Evolutionary conservation across 2,888 invertebrate species (phyloP).

Genomic region (Netelia fuscicornis): DNA sequence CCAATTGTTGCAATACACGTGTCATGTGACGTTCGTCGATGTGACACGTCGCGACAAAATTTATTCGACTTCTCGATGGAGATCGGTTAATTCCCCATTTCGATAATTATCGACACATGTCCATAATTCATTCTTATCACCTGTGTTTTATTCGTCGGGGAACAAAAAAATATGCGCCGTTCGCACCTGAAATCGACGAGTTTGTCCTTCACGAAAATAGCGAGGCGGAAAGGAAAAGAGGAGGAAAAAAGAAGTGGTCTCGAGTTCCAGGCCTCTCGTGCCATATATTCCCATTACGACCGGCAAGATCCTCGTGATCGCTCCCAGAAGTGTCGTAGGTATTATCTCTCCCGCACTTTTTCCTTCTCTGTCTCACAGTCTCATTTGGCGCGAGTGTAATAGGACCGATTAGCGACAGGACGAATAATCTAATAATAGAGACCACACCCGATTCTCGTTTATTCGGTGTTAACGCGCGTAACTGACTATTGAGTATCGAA

Average conservation of each 20-base stretch:
- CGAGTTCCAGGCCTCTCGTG: constrained; percentile 11
- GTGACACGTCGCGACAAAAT: too few species aligned
- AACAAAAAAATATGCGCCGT: constrained; percentile 17
- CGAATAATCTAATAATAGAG: constrained; percentile 59
- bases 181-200: constrained; percentile 14
- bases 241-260: background rate
- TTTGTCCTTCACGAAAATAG: constrained; percentile 13
- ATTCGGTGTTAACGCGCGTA: constrained; percentile 1
- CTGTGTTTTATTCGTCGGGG: background rate
- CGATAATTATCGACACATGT: background rate
- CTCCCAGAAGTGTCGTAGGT: background rate
- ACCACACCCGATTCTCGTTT: constrained; percentile 29
- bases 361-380: background rate
- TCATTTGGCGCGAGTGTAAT: background rate
- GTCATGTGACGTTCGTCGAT: too few species aligned
- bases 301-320: constrained; percentile 38
- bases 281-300: background rate
- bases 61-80: background rate
- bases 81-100: background rate
- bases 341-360: background rate
- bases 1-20: too few species aligned
- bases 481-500: background rate
- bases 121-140: background rate
- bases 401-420: constrained; percentile 43
- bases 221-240: background rate